A percentile compares a stretch with the other conserved stretches of the same genome.
Conservation (phyloP, 2,113 vertebrate genomes). For the Nothobranchius kuhntae region DNA sequence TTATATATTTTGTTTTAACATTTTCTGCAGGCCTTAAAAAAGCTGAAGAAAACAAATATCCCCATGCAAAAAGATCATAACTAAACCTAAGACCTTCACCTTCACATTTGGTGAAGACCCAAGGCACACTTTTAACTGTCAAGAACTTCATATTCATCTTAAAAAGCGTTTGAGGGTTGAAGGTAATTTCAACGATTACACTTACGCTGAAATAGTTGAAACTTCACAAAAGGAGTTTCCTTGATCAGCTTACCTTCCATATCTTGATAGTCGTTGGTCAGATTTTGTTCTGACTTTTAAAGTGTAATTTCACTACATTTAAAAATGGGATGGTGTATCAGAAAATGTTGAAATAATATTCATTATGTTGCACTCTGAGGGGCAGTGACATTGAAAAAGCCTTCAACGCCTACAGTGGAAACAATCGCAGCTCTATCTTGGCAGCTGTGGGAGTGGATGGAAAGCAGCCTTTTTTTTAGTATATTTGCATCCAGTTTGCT, state of each 20-base stretch:
- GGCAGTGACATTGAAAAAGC: conserved; percentile 26
- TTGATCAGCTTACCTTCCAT: not conserved
- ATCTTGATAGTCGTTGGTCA: not conserved
- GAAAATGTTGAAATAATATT: conserved; percentile 8
- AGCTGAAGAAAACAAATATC: not conserved
- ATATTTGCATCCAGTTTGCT: conserved; percentile 55
- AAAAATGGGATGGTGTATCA: not conserved
- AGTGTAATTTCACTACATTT: not conserved
- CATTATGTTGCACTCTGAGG: conserved; percentile 17
- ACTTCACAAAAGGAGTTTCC: not conserved
- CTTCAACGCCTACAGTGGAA: conserved; percentile 49
- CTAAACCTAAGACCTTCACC: not conserved
- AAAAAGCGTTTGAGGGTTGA: not conserved
- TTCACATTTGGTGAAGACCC: too few species aligned
- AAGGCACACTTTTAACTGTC: too few species aligned
- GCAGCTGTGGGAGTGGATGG: conserved; percentile 42
- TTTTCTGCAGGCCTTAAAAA: not conserved
- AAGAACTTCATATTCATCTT: not conserved
- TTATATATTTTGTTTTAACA: not conserved
- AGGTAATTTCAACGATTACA: not conserved
- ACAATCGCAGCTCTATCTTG: conserved; percentile 49
- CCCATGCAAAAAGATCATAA: not conserved
- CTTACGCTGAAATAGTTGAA: not conserved
- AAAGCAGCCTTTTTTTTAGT: conserved; percentile 23
- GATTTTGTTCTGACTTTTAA: not conserved